These are phyloP conservation scores for Oreochromis tanganicae DNA, from an alignment of 2,113 vertebrate species.

Conservation along the genomic window DNA sequence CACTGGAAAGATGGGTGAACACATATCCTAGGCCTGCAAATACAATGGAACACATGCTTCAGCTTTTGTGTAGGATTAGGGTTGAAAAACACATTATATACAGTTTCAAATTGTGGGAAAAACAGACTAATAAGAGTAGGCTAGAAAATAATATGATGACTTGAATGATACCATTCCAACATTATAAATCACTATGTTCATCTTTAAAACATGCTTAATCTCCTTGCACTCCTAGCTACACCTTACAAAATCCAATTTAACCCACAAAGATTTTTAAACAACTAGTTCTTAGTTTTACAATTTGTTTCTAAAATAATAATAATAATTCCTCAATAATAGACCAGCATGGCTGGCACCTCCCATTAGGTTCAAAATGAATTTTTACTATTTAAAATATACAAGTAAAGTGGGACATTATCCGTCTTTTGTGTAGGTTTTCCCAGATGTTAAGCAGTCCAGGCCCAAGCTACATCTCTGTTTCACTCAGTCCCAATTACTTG, in stretches of 20 bases:
- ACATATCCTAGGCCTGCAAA: background rate
- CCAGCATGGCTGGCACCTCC: background rate
- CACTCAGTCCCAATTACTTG: background rate
- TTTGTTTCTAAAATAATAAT: background rate
- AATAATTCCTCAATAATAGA: background rate
- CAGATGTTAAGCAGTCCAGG: background rate
- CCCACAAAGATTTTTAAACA: rapidly evolving
- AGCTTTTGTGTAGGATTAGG: background rate
- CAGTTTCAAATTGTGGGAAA: background rate
- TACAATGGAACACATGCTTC: background rate
- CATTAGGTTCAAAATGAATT: background rate
- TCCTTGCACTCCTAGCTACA: background rate
- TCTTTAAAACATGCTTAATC: background rate
- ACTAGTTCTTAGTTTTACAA: background rate
- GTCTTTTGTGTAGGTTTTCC: background rate
- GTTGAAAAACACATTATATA: background rate
- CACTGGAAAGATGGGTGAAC: background rate
- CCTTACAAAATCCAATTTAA: background rate
- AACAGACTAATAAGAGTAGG: background rate
- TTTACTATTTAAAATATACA: background rate
- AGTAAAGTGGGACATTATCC: background rate
- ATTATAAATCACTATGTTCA: background rate
- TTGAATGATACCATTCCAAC: background rate
- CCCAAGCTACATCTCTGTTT: background rate
- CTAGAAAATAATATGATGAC: background rate